phyloP scores from a whole-genome alignment of 2,888 invertebrate species.

The Holacanthella duospinosa region DNA sequence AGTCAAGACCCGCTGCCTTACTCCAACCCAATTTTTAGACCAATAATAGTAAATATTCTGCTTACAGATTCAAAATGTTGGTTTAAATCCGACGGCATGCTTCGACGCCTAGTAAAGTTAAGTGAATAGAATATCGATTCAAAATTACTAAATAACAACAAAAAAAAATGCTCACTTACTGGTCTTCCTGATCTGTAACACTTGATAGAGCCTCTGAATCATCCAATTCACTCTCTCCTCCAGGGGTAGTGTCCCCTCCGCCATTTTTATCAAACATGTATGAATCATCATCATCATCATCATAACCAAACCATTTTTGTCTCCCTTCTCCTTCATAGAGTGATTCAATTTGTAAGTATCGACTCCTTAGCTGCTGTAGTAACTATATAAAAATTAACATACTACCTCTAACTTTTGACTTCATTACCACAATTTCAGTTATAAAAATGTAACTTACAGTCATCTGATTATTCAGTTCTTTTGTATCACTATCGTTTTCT shows the following conservation, averaged over 20 bases:
- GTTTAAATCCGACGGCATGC: slow-evolving; percentile 36
- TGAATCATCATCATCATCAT: slow-evolving; percentile 23
- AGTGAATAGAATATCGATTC: too few species aligned
- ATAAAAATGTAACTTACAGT: slow-evolving; percentile 45
- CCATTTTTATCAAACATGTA: slow-evolving; percentile 3
- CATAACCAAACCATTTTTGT: slow-evolving; percentile 29
- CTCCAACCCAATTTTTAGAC: too few species aligned
- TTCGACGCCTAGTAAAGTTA: slow-evolving; percentile 34
- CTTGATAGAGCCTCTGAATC: slow-evolving; percentile 36
- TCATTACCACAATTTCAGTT: neutral
- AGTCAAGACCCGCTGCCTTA: too few species aligned
- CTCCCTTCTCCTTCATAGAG: slow-evolving; percentile 22
- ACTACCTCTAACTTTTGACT: neutral
- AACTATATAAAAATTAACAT: slow-evolving; percentile 42
- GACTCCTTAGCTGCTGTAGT: slow-evolving; percentile 65
- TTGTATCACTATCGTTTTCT: slow-evolving; percentile 60
- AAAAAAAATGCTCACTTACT: too few species aligned
- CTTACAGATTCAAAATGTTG: slow-evolving; percentile 23
- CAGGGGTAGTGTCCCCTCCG: slow-evolving; percentile 20
- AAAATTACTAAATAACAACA: too few species aligned
- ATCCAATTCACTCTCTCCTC: slow-evolving; percentile 33
- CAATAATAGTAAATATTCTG: too few species aligned
- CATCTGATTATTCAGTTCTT: slow-evolving; percentile 64
- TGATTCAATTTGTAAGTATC: slow-evolving; percentile 49
- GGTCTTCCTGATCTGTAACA: slow-evolving; percentile 36